Evolutionary conservation across 92 coral and sea anemone species (phyloP).

Genomic region (Virgularia gustaviana): DNA sequence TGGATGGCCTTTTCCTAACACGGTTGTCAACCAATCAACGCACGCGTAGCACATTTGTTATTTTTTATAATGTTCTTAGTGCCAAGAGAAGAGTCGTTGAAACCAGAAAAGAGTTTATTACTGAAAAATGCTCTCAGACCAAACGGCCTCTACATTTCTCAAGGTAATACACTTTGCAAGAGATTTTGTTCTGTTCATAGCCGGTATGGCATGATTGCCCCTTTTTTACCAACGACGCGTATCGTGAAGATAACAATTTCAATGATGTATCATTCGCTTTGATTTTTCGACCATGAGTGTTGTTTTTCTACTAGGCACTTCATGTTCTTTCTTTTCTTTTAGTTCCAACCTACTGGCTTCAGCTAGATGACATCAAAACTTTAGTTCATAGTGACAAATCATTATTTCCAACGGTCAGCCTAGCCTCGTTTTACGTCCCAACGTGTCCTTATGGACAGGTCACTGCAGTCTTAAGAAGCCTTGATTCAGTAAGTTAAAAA

Average conservation of each 20-base stretch:
- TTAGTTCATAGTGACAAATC: conserved; percentile 25
- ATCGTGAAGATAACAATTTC: too few species aligned
- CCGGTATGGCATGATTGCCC: not conserved
- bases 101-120: conserved; percentile 60
- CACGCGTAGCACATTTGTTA: too few species aligned
- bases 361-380: not conserved
- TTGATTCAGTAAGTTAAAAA: conserved; percentile 61
- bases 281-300: too few species aligned
- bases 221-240: too few species aligned
- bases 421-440: conserved; percentile 80
- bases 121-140: conserved; percentile 79
- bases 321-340: too few species aligned
- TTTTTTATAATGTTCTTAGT: conserved; percentile 39
- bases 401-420: conserved; percentile 66
- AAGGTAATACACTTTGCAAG: too few species aligned
- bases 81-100: conserved; percentile 73
- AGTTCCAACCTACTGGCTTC: conserved; percentile 26
- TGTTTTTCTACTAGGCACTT: too few species aligned
- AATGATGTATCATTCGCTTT: too few species aligned
- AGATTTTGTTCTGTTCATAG: not conserved
- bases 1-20: too few species aligned
- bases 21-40: too few species aligned
- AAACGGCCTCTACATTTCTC: conserved; percentile 78
- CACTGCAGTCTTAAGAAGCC: conserved; percentile 85
- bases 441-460: conserved; percentile 87